Base-by-base conservation (phyloP, 2,113 vertebrate genomes). In the Myanophis thanlyinensis region DNA sequence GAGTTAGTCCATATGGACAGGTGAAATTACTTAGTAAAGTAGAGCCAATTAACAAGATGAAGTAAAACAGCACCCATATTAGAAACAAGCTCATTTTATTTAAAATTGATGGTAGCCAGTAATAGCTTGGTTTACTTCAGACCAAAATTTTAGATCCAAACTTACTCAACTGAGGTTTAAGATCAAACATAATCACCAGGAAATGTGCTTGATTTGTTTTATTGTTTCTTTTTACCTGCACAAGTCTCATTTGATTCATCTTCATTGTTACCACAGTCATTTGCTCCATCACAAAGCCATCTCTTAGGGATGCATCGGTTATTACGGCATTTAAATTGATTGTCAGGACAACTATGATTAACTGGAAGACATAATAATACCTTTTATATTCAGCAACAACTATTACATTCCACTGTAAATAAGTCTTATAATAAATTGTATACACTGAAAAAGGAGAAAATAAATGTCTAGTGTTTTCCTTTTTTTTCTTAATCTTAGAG, bases 251-350 rank as follows among this genome's bases (percentile, higher is more conserved):
- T 99, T 93, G 99, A 98, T 96, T 99, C 99, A 18, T 99, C 99
- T 95, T 99, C 99, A 6, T 98, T 98, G 95, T 97, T 98, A 0
- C 98, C 98, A 93, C 99, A 99, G 93, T 99, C 99, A 95, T 99
- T 98, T 22, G 98, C 98, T 96, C 99, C 99, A 91, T 99, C 99
- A 89, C 99, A 99, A 89, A 99, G 98, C 99, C 99, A 99, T 91
- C 97, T 98, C 96, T 99, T 99, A 89, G 99, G 99, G 95, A 99
- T 99, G 93, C 99, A 99, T 92, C 98, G 99, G 94, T 99, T 99
- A 97, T 98, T 99, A 93, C 97, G 98, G 95, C 99, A 99, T 97
- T 99, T 99, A 97, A 99, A 99, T 87, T 99, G 99, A 97, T 99
- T 98, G 80, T 97, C 96, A 54, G 98, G 98, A 96, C 99, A 99